phyloP scores from a whole-genome alignment of 1,140 invertebrate species.

The Drosophila pseudoobscura region DNA sequence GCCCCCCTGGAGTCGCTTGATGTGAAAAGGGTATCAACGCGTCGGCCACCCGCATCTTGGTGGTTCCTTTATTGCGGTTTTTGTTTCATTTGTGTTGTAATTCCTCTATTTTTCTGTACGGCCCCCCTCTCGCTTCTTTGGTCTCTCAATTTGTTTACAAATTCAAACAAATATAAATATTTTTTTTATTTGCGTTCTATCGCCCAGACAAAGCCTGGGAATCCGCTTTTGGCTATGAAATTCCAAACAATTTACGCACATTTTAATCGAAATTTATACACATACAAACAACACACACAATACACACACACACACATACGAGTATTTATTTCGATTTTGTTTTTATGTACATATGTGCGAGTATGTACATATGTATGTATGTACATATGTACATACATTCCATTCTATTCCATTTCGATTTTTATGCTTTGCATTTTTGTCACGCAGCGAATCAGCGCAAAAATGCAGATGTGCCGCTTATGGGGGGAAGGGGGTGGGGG shows the following conservation, averaged over 20 bases:
- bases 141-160: slow-evolving; percentile 59
- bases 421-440: slow-evolving; percentile 41
- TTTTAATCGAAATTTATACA: slow-evolving; percentile 45
- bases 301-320: slow-evolving; percentile 6
- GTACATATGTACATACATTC: slow-evolving; percentile 9
- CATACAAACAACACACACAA: neutral
- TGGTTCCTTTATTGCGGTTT: too few species aligned
- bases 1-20: too few species aligned
- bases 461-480: slow-evolving; percentile 35
- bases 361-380: slow-evolving; percentile 16
- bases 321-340: slow-evolving; percentile 1
- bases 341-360: neutral
- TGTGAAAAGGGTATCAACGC: too few species aligned
- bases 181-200: slow-evolving; percentile 23
- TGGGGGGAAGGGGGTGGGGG: neutral
- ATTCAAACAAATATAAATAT: slow-evolving; percentile 27
- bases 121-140: slow-evolving; percentile 28
- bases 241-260: slow-evolving; percentile 46
- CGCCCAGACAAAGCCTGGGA: slow-evolving; percentile 15
- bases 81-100: neutral
- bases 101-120: slow-evolving; percentile 29
- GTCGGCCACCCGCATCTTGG: too few species aligned
- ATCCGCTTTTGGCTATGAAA: slow-evolving; percentile 24
- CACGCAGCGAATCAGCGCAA: slow-evolving; percentile 44
- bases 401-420: slow-evolving; percentile 13